Conservation (phyloP, 2,888 invertebrate species). For the Ceraclea dissimilis region DNA sequence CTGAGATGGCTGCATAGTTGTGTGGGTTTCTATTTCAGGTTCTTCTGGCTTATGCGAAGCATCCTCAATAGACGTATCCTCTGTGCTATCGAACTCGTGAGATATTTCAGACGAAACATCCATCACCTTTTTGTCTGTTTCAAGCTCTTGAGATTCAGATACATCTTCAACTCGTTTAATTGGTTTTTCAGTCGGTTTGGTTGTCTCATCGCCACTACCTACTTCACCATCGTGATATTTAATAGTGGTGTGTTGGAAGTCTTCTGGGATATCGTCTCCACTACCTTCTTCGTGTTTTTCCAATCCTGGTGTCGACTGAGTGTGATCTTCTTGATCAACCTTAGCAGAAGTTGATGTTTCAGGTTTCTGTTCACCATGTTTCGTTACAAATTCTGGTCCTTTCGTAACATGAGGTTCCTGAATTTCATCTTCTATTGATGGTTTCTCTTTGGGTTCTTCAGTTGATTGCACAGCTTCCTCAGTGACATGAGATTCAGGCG, state of each 20-base stretch:
- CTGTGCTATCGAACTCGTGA: neutral
- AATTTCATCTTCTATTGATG: neutral
- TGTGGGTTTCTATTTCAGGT: neutral
- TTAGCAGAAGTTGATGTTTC: neutral
- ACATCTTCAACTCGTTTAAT: conserved; percentile 3
- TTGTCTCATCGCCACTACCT: neutral
- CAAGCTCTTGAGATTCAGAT: neutral
- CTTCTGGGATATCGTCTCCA: conserved; percentile 4
- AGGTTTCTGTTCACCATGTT: conserved; percentile 7
- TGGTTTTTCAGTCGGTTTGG: conserved; percentile 8
- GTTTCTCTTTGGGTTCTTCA: conserved; percentile 11
- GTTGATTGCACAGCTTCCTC: conserved; percentile 15
- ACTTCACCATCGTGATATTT: neutral
- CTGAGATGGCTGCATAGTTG: neutral
- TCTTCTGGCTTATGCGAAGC: neutral
- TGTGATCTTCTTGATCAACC: neutral
- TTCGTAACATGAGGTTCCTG: neutral
- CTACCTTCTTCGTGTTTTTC: conserved; percentile 4
- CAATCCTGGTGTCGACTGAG: neutral
- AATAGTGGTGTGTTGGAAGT: neutral
- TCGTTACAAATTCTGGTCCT: conserved; percentile 14
- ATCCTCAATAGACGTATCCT: neutral
- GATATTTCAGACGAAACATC: neutral
- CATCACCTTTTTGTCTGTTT: neutral
- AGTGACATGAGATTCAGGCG: neutral